Evolutionary conservation across 2,797 vertebrate species (phyloP).

Genomic region (Centroberyx gerrardi): DNA sequence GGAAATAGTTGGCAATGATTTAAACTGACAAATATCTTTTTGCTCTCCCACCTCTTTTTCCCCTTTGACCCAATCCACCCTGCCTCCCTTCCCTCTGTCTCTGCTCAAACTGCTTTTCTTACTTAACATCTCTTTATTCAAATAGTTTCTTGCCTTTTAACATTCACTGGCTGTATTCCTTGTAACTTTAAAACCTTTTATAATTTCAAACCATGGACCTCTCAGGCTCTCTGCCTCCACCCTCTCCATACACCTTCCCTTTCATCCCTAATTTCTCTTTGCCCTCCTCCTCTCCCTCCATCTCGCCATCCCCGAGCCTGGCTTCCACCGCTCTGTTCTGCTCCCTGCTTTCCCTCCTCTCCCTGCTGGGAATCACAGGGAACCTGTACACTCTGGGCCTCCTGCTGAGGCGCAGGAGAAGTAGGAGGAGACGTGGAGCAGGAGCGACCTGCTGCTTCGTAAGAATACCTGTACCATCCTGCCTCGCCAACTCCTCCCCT

Average conservation of each 20-base stretch:
- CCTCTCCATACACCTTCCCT: slow-evolving; percentile 75
- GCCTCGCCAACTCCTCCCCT: slow-evolving; percentile 77
- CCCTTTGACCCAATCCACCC: slow-evolving; percentile 6
- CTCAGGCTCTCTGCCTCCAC: slow-evolving; percentile 73
- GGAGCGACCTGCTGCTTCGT: slow-evolving; percentile 73
- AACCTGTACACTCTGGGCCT: slow-evolving; percentile 89
- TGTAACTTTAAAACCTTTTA: slow-evolving; percentile 5
- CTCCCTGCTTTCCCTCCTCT: slow-evolving; percentile 87
- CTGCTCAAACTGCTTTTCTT: slow-evolving; percentile 12
- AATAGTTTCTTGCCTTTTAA: slow-evolving; percentile 35
- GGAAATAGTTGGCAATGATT: not conserved
- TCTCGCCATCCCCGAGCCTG: slow-evolving; percentile 84
- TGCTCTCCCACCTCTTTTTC: slow-evolving; percentile 38
- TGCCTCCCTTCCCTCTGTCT: slow-evolving; percentile 10
- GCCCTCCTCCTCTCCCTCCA: slow-evolving; percentile 77
- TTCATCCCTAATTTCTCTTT: slow-evolving; percentile 77
- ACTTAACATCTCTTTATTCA: not conserved
- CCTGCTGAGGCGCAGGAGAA: slow-evolving; percentile 82
- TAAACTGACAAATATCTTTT: slow-evolving; percentile 51
- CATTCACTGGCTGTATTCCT: not conserved
- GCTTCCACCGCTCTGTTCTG: slow-evolving; percentile 87
- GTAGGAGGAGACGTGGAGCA: slow-evolving; percentile 69
- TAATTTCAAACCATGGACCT: slow-evolving; percentile 76
- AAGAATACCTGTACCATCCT: slow-evolving; percentile 71
- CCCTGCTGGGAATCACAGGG: slow-evolving; percentile 87